Conservation (phyloP, 2,113 vertebrate species). For the Aspidoscelis tigris region DNA sequence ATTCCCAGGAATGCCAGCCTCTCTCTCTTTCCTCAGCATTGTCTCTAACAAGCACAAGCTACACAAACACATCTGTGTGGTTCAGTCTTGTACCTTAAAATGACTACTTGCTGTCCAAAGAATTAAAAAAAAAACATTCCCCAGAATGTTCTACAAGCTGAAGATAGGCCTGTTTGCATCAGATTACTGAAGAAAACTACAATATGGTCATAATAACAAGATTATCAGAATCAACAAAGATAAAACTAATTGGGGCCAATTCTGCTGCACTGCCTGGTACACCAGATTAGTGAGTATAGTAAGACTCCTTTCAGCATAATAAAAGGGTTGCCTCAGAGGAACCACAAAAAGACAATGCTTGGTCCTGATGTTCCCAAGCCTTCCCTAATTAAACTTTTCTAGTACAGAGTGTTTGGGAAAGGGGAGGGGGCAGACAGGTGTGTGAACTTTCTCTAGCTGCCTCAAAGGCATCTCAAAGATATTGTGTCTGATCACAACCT, state of each 20-base stretch:
- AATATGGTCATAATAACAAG: not conserved
- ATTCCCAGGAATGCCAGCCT: not conserved
- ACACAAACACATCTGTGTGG: not conserved
- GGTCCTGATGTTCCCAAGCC: too few species aligned
- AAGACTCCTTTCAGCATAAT: too few species aligned
- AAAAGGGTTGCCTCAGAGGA: too few species aligned
- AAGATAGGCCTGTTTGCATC: not conserved
- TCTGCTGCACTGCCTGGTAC: too few species aligned
- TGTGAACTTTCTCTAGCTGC: too few species aligned
- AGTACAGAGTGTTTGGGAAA: too few species aligned
- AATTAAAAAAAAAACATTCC: constrained; percentile 3
- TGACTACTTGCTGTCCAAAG: not conserved
- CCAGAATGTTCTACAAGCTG: not conserved
- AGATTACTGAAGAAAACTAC: not conserved
- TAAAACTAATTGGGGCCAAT: not conserved
- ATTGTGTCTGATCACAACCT: too few species aligned
- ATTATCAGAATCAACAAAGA: not conserved
- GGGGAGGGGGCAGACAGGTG: too few species aligned
- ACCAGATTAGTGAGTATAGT: too few species aligned
- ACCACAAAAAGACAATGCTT: too few species aligned
- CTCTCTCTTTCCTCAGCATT: not conserved
- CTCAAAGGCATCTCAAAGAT: too few species aligned
- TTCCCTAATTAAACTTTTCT: too few species aligned
- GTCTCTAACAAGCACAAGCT: rapidly evolving
- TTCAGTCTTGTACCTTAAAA: not conserved